Evolutionary conservation across 2,888 invertebrate species (phyloP).

Genomic region (Microplitis manilae): DNA sequence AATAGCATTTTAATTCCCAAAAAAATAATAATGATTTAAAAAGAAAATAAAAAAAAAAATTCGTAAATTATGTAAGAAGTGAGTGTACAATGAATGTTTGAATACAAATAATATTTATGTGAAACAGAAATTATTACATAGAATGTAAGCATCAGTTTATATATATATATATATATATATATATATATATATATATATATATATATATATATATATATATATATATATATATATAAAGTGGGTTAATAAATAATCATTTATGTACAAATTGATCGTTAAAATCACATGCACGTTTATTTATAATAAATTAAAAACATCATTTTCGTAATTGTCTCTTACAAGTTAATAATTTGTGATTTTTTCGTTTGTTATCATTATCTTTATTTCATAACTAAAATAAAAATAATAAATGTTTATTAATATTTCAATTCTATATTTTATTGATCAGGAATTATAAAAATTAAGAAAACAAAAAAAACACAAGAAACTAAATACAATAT

Average conservation of each 20-base stretch:
- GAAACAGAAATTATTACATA: slow-evolving; percentile 19
- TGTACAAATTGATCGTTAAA: slow-evolving; percentile 33
- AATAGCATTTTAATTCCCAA: slow-evolving; percentile 36
- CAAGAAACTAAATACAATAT: slow-evolving; percentile 6
- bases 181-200: slow-evolving; percentile 10
- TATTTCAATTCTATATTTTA: slow-evolving; percentile 8
- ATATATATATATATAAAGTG: slow-evolving; percentile 25
- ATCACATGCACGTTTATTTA: slow-evolving; percentile 12
- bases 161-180: slow-evolving; percentile 22
- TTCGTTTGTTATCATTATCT: slow-evolving; percentile 8
- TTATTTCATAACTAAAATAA: slow-evolving; percentile 22
- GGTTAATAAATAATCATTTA: slow-evolving; percentile 20
- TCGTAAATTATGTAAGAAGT: slow-evolving; percentile 47
- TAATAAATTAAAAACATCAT: neutral
- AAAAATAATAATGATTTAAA: slow-evolving; percentile 14
- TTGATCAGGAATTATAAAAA: neutral
- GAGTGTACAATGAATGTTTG: slow-evolving; percentile 53
- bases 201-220: slow-evolving; percentile 23
- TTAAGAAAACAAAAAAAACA: neutral
- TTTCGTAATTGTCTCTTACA: slow-evolving; percentile 7
- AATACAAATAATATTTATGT: slow-evolving; percentile 48
- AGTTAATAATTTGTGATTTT: slow-evolving; percentile 24
- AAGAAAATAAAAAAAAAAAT: slow-evolving; percentile 33
- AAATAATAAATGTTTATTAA: slow-evolving; percentile 13
- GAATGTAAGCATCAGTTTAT: slow-evolving; percentile 25